Percentiles rank a stretch among this genome's conserved stretches.
Conservation (phyloP, 2,888 invertebrate species). For the Leuctra nigra region DNA sequence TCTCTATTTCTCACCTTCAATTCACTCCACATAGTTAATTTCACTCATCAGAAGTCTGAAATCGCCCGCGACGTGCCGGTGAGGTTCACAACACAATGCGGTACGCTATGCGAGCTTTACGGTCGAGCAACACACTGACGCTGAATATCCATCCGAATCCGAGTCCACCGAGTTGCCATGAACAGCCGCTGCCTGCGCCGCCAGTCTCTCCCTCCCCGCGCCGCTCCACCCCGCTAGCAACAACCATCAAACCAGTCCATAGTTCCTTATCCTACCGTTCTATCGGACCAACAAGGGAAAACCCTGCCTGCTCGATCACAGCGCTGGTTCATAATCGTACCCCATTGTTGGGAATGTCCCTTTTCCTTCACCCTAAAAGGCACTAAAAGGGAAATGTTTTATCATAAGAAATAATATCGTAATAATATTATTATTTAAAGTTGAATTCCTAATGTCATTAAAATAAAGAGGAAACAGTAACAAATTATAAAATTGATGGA, state of each 20-base stretch:
- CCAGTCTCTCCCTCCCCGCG: background rate
- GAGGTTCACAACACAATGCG: too few relatives aligned
- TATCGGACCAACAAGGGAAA: background rate
- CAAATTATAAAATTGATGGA: too few relatives aligned
- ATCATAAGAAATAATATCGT: too few relatives aligned
- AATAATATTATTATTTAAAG: too few relatives aligned
- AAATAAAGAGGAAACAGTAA: too few relatives aligned
- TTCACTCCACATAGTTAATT: background rate
- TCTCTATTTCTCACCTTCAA: background rate
- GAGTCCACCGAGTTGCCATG: background rate
- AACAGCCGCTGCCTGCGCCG: background rate
- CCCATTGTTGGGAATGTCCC: background rate
- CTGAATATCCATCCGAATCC: too few relatives aligned
- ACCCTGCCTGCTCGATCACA: background rate
- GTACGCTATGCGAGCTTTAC: background rate
- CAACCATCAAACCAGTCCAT: background rate
- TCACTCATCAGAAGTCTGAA: background rate
- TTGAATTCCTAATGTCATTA: too few relatives aligned
- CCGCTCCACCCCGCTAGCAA: background rate
- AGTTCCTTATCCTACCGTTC: background rate
- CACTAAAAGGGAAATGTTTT: too few relatives aligned
- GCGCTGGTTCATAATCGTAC: background rate
- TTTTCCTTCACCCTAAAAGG: too few relatives aligned
- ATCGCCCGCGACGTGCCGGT: too few relatives aligned
- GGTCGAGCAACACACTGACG: background rate